Evolutionary conservation across 2,113 vertebrate species (phyloP).

Genomic region (Falcunculus frontatus): DNA sequence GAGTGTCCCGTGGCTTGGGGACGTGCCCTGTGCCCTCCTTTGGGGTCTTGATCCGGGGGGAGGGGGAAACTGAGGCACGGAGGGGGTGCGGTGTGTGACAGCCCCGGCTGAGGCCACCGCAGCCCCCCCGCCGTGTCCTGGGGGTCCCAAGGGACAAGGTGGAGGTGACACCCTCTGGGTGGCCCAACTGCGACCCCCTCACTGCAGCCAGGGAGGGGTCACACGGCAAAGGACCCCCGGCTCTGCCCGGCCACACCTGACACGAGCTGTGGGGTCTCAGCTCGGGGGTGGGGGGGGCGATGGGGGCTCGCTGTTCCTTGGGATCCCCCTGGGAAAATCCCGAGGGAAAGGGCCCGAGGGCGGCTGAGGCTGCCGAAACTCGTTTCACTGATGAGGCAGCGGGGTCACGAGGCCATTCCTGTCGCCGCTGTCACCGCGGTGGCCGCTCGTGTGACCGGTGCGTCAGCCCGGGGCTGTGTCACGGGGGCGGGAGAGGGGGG

Average conservation of each 20-base stretch:
- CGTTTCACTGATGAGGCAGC: background rate
- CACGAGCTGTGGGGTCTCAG: background rate
- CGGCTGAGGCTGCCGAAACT: background rate
- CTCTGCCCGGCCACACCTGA: no score
- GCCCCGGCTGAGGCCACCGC: background rate
- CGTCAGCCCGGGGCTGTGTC: background rate
- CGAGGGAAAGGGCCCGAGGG: background rate
- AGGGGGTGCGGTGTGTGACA: rapidly evolving
- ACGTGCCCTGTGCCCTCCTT: background rate
- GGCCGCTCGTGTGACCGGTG: background rate
- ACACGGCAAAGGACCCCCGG: no score
- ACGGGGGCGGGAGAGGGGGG: background rate
- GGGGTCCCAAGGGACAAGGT: rapidly evolving
- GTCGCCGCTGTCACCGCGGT: background rate
- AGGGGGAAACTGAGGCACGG: background rate
- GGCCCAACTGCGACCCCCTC: background rate
- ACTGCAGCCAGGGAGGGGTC: no score
- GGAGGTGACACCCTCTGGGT: background rate
- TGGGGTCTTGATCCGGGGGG: background rate
- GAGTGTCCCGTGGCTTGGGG: background rate
- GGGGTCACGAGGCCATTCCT: background rate
- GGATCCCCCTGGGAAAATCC: background rate
- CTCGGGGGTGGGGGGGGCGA: rapidly evolving
- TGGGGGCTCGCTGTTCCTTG: background rate
- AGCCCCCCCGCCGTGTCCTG: background rate